Evolutionary conservation across 1,140 invertebrate genomes (phyloP).

Genomic region (Piezodorus guildinii): DNA sequence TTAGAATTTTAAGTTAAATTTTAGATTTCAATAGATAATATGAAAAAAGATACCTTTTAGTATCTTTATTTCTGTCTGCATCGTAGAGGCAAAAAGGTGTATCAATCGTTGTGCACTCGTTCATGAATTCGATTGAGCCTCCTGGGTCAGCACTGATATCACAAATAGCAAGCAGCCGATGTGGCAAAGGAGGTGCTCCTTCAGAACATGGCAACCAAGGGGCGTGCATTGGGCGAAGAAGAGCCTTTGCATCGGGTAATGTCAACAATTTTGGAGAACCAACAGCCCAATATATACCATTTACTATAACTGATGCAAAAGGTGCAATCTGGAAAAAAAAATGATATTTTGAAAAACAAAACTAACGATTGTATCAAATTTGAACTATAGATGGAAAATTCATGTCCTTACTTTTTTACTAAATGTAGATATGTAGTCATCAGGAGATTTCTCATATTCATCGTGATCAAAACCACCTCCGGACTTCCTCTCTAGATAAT

Average conservation of each 20-base stretch:
- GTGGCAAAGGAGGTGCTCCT: slow-evolving; percentile 76
- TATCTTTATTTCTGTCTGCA: slow-evolving; percentile 93
- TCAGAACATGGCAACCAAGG: slow-evolving; percentile 77
- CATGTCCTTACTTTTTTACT: slow-evolving; percentile 60
- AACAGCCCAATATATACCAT: slow-evolving; percentile 98
- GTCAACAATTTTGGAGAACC: slow-evolving; percentile 91
- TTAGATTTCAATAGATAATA: no score
- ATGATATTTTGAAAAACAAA: no score
- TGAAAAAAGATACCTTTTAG: slow-evolving; percentile 56
- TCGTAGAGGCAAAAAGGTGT: slow-evolving; percentile 98
- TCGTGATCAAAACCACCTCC: slow-evolving; percentile 79
- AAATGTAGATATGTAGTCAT: slow-evolving; percentile 91
- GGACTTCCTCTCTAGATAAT: slow-evolving; percentile 86
- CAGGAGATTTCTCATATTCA: slow-evolving; percentile 88
- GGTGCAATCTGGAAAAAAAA: slow-evolving; percentile 69
- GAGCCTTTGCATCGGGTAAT: slow-evolving; percentile 93
- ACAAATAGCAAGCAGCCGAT: slow-evolving; percentile 84
- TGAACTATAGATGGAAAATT: no score
- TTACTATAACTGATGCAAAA: slow-evolving; percentile 92
- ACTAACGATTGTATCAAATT: no score
- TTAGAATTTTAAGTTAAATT: no score
- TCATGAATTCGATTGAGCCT: slow-evolving; percentile 99
- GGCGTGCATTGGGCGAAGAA: slow-evolving; percentile 74
- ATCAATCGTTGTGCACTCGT: slow-evolving; percentile 98
- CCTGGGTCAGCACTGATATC: slow-evolving; percentile 98